Percentiles rank a stretch among this genome's conserved stretches.
phyloP scores from a whole-genome alignment of 2,888 invertebrate genomes.

The Bombyx huttoni region DNA sequence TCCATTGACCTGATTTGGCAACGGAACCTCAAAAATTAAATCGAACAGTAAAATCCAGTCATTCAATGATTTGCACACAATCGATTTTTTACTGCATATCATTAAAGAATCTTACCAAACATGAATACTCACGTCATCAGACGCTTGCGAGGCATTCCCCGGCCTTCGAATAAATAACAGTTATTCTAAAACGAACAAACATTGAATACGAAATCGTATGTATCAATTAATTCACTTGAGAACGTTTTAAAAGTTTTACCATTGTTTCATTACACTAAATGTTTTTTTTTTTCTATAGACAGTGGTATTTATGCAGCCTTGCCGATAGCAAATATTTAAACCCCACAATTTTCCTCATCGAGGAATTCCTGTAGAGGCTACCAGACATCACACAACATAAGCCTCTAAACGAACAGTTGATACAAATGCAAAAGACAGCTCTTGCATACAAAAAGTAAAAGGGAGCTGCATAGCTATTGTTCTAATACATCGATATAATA shows the following conservation, averaged over 20 bases:
- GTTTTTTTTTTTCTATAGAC: no score
- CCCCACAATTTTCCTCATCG: no score
- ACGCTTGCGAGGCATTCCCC: neutral
- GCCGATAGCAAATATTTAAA: no score
- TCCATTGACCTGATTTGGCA: no score
- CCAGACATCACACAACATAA: neutral
- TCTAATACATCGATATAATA: constrained; percentile 8
- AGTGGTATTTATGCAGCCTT: no score
- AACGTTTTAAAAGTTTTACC: neutral
- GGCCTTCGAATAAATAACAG: neutral
- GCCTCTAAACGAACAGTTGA: neutral
- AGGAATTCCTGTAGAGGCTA: no score
- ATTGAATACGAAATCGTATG: neutral
- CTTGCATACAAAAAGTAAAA: constrained; percentile 34
- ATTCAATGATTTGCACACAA: no score
- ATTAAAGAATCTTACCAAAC: neutral
- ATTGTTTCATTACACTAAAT: no score
- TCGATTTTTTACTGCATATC: no score
- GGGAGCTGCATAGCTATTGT: constrained; percentile 25
- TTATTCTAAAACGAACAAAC: neutral
- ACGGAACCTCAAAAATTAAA: no score
- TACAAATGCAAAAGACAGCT: constrained; percentile 10
- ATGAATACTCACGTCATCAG: neutral
- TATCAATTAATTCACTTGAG: constrained; percentile 10
- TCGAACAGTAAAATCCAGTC: no score